Conservation (phyloP, 2,888 invertebrate species). For the Crocallis elinguaria region DNA sequence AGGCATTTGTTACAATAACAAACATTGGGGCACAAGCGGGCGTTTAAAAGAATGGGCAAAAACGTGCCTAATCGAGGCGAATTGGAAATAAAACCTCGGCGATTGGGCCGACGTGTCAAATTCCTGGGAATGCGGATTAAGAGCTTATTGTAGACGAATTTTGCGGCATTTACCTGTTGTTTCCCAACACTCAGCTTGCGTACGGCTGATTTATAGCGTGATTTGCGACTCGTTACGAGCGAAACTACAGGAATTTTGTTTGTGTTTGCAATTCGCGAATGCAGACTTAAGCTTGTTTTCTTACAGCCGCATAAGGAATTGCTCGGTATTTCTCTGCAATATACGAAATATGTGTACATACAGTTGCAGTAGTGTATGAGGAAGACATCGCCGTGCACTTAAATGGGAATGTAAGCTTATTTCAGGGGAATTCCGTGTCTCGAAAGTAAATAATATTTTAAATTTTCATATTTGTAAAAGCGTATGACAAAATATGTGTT, state of each 20-base stretch:
- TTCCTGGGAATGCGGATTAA: constrained; percentile 66
- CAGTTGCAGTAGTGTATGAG: constrained; percentile 31
- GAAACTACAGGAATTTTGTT: constrained; percentile 26
- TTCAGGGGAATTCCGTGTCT: constrained; percentile 29
- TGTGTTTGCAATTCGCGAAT: constrained; percentile 29
- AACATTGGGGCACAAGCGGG: constrained; percentile 58
- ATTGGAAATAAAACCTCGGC: constrained; percentile 61
- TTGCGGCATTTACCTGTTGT: constrained; percentile 58
- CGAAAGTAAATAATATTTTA: constrained; percentile 30
- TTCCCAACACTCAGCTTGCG: constrained; percentile 24
- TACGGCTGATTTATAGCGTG: constrained; percentile 34
- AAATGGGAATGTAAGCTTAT: constrained; percentile 33
- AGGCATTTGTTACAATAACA: constrained; percentile 77
- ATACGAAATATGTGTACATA: constrained; percentile 21
- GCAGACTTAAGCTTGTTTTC: constrained; percentile 28
- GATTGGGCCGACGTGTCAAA: constrained; percentile 66
- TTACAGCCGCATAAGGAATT: constrained; percentile 8
- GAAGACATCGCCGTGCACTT: constrained; percentile 26
- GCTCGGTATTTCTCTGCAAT: constrained; percentile 14
- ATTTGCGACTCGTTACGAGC: constrained; percentile 26
- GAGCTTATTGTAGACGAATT: constrained; percentile 66
- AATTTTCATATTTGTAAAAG: constrained; percentile 25
- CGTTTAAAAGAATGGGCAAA: constrained; percentile 53
- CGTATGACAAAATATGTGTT: constrained; percentile 7
- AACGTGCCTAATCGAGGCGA: constrained; percentile 72